These are phyloP conservation scores for Phycodurus eques DNA, from an alignment of 2,113 vertebrate genomes.

Conservation along the genomic window DNA sequence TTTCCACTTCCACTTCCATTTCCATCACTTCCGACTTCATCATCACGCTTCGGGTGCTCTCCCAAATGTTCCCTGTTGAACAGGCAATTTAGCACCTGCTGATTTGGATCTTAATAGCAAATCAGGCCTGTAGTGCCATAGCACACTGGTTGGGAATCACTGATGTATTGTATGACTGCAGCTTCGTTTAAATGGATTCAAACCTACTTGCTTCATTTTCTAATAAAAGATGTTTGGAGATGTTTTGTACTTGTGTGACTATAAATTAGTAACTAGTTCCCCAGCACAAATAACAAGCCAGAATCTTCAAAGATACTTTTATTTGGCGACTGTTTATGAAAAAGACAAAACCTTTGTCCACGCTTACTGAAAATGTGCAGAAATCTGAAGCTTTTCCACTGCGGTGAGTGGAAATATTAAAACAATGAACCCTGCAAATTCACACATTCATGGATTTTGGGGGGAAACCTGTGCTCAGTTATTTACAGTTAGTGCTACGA, in stretches of 20 bases:
- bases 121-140: too few relatives aligned
- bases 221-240: slow-evolving; percentile 19
- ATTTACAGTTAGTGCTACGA: too few relatives aligned
- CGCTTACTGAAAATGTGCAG: background rate
- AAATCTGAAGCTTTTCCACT: background rate
- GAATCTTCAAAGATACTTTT: slow-evolving; percentile 44
- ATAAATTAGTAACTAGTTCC: background rate
- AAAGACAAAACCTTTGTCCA: background rate
- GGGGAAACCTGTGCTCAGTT: too few relatives aligned
- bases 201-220: slow-evolving; percentile 9
- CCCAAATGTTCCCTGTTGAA: too few relatives aligned
- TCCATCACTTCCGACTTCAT: too few relatives aligned
- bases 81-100: too few relatives aligned
- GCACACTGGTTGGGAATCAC: background rate
- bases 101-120: too few relatives aligned
- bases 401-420: background rate
- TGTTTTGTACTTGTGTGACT: slow-evolving; percentile 22
- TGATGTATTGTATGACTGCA: slow-evolving; percentile 10
- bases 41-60: too few relatives aligned
- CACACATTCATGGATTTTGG: too few relatives aligned
- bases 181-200: slow-evolving; percentile 7
- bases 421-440: too few relatives aligned
- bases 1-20: too few relatives aligned
- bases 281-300: background rate
- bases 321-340: slow-evolving; percentile 45